Percentiles rank a stretch among this genome's conserved stretches.
Conservation (phyloP, 2,113 vertebrate genomes). For the Erythrolamprus reginae region DNA sequence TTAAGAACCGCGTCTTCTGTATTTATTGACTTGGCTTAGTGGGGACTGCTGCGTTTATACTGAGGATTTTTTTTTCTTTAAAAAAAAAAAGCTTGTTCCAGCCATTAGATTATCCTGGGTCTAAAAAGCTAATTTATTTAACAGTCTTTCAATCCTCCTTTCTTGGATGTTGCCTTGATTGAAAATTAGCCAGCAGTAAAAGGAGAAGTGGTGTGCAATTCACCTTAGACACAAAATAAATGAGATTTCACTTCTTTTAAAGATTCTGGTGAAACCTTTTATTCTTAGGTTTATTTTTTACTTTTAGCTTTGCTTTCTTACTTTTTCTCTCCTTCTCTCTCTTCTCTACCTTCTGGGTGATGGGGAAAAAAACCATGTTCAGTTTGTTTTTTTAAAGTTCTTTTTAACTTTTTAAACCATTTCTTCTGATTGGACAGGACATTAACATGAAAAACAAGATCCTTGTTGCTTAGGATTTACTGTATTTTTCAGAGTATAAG, state of each 20-base stretch:
- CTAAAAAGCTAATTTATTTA: neutral
- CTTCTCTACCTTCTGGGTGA: no score
- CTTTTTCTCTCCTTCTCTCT: neutral
- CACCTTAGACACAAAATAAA: neutral
- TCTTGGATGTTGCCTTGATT: neutral
- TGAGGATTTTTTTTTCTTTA: neutral
- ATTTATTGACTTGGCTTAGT: neutral
- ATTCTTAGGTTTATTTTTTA: neutral
- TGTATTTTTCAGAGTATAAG: no score
- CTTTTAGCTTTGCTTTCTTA: neutral
- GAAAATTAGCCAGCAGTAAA: neutral
- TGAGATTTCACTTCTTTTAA: neutral
- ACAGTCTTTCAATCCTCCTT: neutral
- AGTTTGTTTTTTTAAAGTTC: neutral
- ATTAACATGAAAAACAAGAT: conserved; percentile 20
- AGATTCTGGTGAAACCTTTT: neutral
- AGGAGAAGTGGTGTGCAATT: neutral
- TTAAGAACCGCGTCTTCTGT: neutral
- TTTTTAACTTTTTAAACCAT: neutral
- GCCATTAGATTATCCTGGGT: neutral
- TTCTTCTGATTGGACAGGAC: conserved; percentile 14
- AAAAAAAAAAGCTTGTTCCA: neutral
- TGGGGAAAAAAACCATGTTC: neutral
- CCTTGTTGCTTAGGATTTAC: conserved; percentile 54
- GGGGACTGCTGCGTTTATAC: neutral